phyloP scores from a whole-genome alignment of 2,888 invertebrate species.

The Ophion ellenae region DNA sequence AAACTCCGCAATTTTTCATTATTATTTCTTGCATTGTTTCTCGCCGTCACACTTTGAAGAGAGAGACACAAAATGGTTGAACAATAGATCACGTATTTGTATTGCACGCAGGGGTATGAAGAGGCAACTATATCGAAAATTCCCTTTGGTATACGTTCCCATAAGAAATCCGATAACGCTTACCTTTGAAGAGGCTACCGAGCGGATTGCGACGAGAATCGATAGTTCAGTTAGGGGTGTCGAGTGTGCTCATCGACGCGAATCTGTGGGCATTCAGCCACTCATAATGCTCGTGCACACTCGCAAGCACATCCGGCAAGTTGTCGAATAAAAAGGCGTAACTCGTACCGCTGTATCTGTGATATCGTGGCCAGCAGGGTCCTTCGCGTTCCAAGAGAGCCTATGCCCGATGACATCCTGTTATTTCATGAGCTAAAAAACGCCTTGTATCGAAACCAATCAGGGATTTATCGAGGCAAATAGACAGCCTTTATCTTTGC shows the following conservation, averaged over 20 bases:
- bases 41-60: background rate
- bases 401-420: background rate
- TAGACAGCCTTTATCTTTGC: no score
- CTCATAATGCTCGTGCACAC: background rate
- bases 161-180: constrained; percentile 53
- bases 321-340: background rate
- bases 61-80: background rate
- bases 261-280: background rate
- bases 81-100: background rate
- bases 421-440: background rate
- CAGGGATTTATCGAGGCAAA: background rate
- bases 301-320: background rate
- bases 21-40: background rate
- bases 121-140: background rate
- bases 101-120: background rate
- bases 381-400: background rate
- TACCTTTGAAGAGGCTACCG: constrained; percentile 27
- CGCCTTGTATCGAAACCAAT: background rate
- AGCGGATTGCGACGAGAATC: constrained; percentile 49
- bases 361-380: background rate
- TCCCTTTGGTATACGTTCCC: constrained; percentile 21
- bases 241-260: constrained; percentile 16
- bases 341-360: background rate
- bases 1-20: background rate
- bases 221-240: constrained; percentile 53